These are phyloP conservation scores for Danionella dracula DNA, from an alignment of 2,797 vertebrate species.

Conservation along the genomic window DNA sequence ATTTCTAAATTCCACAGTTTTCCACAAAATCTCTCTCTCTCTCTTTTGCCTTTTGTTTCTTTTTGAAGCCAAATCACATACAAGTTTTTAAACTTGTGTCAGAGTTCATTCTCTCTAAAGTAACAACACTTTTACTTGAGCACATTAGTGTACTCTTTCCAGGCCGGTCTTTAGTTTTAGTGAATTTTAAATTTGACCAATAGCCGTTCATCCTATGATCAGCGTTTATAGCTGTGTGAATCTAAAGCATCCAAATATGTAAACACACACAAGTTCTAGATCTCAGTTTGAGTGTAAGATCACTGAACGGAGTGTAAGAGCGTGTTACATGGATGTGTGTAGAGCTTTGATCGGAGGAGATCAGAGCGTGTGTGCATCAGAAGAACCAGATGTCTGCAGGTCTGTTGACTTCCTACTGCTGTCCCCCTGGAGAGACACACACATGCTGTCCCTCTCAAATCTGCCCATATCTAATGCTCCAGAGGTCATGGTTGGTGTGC, in stretches of 20 bases:
- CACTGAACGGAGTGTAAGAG: constrained; percentile 8
- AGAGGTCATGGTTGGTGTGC: constrained; percentile 49
- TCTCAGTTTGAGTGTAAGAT: constrained; percentile 14
- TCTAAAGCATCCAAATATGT: constrained; percentile 18
- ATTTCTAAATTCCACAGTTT: no score
- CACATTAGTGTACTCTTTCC: no score
- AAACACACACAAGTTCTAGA: background rate
- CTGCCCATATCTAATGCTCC: constrained; percentile 23
- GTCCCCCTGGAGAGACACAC: constrained; percentile 46
- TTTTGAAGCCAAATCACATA: no score
- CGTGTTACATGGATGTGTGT: constrained; percentile 53
- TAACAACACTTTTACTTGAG: no score
- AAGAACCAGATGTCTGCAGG: constrained; percentile 73
- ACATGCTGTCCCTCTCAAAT: constrained; percentile 32
- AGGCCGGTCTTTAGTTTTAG: no score
- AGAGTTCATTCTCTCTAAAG: no score
- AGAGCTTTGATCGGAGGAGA: constrained; percentile 74
- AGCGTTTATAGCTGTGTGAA: constrained; percentile 7
- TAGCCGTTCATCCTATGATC: background rate
- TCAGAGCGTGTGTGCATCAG: constrained; percentile 62
- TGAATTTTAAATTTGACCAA: no score
- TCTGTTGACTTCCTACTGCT: constrained; percentile 68
- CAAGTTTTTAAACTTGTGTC: no score
- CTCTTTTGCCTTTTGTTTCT: no score
- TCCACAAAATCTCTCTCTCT: no score